A percentile compares a stretch with the other conserved stretches of the same genome.
Evolutionary conservation across 2,113 vertebrate genomes (phyloP).

Genomic region (Anseranas semipalmata): DNA sequence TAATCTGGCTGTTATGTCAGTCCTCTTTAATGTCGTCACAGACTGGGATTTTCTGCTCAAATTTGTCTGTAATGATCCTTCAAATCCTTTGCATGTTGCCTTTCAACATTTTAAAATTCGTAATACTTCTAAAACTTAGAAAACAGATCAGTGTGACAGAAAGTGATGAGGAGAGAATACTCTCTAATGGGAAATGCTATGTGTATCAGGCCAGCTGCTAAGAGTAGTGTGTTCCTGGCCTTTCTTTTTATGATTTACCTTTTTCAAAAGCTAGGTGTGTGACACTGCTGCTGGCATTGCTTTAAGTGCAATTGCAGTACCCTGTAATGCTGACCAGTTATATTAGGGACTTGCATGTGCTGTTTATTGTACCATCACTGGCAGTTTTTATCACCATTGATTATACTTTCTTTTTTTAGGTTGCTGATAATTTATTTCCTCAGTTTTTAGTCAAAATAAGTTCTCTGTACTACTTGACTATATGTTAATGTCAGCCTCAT

Average conservation of each 20-base stretch:
- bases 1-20: background rate
- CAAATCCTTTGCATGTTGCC: background rate
- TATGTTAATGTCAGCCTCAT: background rate
- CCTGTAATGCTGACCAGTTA: background rate
- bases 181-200: background rate
- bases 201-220: background rate
- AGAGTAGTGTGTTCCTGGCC: background rate
- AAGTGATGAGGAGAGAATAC: background rate
- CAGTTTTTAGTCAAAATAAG: background rate
- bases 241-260: background rate
- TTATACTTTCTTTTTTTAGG: background rate
- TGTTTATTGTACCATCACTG: background rate
- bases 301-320: fast-evolving
- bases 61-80: background rate
- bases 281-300: background rate
- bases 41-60: background rate
- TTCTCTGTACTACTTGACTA: background rate
- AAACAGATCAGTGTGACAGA: fast-evolving
- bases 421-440: background rate
- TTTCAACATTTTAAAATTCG: background rate
- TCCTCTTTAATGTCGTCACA: fast-evolving
- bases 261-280: background rate
- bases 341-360: fast-evolving
- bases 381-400: background rate
- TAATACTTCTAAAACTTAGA: background rate